Base-by-base conservation (phyloP, 2,113 vertebrate species). In the Nanorana parkeri region DNA sequence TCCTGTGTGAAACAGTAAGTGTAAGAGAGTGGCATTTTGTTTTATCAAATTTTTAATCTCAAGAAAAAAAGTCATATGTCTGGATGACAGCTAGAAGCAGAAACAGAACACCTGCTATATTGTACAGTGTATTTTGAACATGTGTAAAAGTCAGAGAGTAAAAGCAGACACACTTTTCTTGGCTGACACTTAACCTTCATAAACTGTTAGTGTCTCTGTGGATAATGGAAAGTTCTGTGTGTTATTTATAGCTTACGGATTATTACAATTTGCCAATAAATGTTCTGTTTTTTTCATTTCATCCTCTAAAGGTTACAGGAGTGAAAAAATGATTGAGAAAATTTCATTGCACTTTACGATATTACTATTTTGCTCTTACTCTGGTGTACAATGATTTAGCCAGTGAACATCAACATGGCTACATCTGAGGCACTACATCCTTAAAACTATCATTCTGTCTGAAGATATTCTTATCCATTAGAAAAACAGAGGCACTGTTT, bases 381-480 rank as follows among this genome's bases (percentile, higher is more conserved):
- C 55, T 80, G 66, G 21, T 69, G 77, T 28, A 55, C 29, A 68
- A 32, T 41, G 68, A 79, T 69, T 32, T 69, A 80, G 66, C 21
- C 78, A 61, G 52, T 51, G 66, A 69, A 69, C 69, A 55, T 80
- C 55, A 80, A 56, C 47, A 36, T 78, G 64, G 26, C 51, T 68
- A 21, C 26, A 69, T 80, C 47, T 55, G n/a, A n/a, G n/a, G n/a
- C n/a, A n/a, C n/a, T n/a, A n/a, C n/a, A n/a, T n/a, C n/a, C n/a
- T n/a, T n/a, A n/a, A n/a, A n/a, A n/a, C n/a, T n/a, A n/a, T n/a
- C n/a, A n/a, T n/a, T n/a, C n/a, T n/a, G n/a, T n/a, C n/a, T n/a
- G n/a, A n/a, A n/a, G n/a, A n/a, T n/a, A n/a, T n/a, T n/a, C n/a
- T n/a, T n/a, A n/a, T n/a, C n/a, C n/a, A n/a, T n/a, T n/a, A n/a